Percentiles rank a stretch among this genome's conserved stretches.
phyloP scores from a whole-genome alignment of 2,113 vertebrate genomes.

The Pardalotus punctatus region DNA sequence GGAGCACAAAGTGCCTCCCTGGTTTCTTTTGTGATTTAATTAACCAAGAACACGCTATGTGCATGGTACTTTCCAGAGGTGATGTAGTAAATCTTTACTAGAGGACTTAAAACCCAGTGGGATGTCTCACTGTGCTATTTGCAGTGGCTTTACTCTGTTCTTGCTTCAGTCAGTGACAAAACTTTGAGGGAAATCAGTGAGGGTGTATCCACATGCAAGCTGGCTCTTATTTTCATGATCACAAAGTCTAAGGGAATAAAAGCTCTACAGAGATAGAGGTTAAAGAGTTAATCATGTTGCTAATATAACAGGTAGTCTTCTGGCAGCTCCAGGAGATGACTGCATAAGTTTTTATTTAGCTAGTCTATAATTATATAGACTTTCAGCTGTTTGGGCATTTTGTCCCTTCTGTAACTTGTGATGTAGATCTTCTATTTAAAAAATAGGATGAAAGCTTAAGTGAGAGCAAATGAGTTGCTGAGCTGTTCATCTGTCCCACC shows the following conservation, averaged over 20 bases:
- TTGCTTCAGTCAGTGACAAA: neutral
- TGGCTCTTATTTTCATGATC: neutral
- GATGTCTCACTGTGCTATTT: neutral
- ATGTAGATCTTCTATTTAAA: neutral
- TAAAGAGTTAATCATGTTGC: neutral
- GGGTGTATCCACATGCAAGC: neutral
- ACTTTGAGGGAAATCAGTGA: neutral
- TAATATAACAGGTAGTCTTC: neutral
- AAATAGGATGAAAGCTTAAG: neutral
- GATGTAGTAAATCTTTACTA: neutral
- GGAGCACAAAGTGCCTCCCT: neutral
- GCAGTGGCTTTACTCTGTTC: neutral
- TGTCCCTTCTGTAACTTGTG: neutral
- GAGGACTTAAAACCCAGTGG: neutral
- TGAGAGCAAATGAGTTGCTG: neutral
- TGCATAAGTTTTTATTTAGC: conserved; percentile 55
- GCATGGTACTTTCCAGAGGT: neutral
- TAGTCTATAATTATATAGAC: conserved; percentile 19
- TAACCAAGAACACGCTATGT: neutral
- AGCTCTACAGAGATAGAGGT: neutral
- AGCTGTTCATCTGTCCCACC: neutral
- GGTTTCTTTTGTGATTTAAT: neutral
- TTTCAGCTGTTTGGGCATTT: conserved; percentile 44
- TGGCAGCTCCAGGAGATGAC: conserved; percentile 31
- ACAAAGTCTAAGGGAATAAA: neutral